A percentile compares a stretch with the other conserved stretches of the same genome.
These are phyloP conservation scores for Otis tarda DNA, from an alignment of 2,113 vertebrate species.

Conservation along the genomic window DNA sequence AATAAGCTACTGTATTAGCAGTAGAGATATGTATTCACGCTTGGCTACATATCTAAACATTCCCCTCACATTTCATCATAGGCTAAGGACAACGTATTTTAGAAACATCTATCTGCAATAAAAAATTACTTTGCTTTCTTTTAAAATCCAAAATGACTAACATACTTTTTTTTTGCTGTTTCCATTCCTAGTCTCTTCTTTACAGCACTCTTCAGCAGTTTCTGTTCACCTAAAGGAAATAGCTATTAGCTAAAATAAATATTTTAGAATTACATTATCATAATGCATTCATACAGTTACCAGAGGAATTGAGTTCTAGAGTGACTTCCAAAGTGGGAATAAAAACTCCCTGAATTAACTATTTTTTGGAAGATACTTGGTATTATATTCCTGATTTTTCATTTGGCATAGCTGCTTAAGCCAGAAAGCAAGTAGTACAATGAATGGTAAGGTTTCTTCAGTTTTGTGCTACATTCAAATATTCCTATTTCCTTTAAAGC, in stretches of 20 bases:
- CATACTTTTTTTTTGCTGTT: not conserved
- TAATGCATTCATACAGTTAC: not conserved
- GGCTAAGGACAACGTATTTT: not conserved
- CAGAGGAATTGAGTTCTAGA: not conserved
- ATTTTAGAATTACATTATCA: conserved; percentile 14
- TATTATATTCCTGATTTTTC: not conserved
- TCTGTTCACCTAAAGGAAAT: not conserved
- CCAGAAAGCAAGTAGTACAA: not conserved
- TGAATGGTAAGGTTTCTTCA: not conserved
- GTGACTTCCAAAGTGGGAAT: not conserved
- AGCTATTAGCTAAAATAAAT: conserved; percentile 37
- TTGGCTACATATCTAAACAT: not conserved
- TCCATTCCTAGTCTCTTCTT: not conserved
- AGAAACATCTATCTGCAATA: not conserved
- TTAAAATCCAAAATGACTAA: not conserved
- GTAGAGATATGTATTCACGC: not conserved
- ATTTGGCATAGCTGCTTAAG: not conserved
- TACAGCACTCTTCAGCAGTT: not conserved
- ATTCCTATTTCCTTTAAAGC: not conserved
- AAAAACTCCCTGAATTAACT: not conserved
- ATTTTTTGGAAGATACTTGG: not conserved
- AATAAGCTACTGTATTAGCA: not conserved
- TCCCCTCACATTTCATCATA: not conserved
- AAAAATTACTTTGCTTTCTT: not conserved
- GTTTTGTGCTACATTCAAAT: not conserved